These are phyloP conservation scores for Bombus balteatus DNA, from an alignment of 1,140 invertebrate species.

Conservation along the genomic window DNA sequence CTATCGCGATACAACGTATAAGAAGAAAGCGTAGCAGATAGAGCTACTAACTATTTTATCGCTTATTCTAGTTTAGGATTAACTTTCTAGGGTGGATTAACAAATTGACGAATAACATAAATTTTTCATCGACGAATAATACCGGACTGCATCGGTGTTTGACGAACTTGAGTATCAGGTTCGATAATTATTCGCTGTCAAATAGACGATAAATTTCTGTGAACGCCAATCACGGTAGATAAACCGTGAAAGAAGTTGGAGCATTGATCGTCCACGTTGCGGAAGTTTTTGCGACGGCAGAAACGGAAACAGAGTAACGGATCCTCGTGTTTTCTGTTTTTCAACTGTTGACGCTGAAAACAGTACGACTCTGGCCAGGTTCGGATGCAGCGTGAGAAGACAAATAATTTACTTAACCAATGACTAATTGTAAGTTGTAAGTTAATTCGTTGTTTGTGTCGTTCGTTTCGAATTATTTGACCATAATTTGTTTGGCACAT, in stretches of 20 bases:
- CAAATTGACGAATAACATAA: too few species aligned
- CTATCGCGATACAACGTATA: too few species aligned
- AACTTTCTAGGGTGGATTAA: too few species aligned
- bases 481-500: background rate
- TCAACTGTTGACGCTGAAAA: background rate
- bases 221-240: background rate
- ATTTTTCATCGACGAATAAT: too few species aligned
- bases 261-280: background rate
- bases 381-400: background rate
- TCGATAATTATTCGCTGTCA: background rate
- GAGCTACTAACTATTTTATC: background rate
- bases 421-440: background rate
- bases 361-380: background rate
- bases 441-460: background rate
- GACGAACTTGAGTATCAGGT: background rate
- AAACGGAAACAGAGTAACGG: conserved; percentile 3
- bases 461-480: background rate
- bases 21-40: too few species aligned
- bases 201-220: background rate
- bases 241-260: background rate
- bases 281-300: background rate
- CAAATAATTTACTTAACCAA: conserved; percentile 1
- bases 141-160: background rate
- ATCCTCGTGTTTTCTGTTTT: background rate
- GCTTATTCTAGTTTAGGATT: too few species aligned